Evolutionary conservation across 2,888 invertebrate species (phyloP), one percentile per base, ranked within the genome.

Genomic region (Protodeltote pygarga): DNA sequence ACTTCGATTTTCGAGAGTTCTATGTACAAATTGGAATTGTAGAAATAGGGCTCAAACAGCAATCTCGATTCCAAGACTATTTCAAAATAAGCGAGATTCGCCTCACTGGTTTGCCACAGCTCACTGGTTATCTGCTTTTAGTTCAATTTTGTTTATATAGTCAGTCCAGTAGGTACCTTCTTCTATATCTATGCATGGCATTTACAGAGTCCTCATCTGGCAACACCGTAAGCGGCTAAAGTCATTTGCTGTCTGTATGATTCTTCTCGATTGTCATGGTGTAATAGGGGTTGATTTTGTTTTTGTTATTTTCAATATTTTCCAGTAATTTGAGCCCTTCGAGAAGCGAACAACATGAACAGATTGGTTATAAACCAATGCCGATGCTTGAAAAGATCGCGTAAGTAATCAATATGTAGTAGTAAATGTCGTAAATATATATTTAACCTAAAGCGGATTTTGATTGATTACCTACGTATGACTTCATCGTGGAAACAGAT

Each of bases 251-350:
- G n/a, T 50, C 60, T 65, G 42, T 45, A 53, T 59, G 59, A 44
- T 51, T 66, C 58, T 55, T 55, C 64, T 66, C 65, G 75, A 79
- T 74, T 87, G 68, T 90, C 87, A 89, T 87, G 86, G 87, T 87
- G 81, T 85, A 65, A 11, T 81, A 83, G 77, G 85, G 85, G 86
- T 87, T 87, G 85, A 89, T 77, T 87, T 89, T 89, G 88, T 89
- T 91, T 87, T 87, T 85, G 74, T 81, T 77, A 72, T 76, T 84
- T 81, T 84, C 79, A 71, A 62, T 71, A 78, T 72, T 71, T 74
- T 80, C 75, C 61, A 58, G 63, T 69, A 71, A 69, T 63, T 57
- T 59, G 62, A 68, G 39, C 48, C 58, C 60, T 67, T 52, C 39
- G 48, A 61, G 65, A 71, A 60, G 54, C 61, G 71, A 76, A 79